Conservation (phyloP, 2,113 vertebrate genomes). For the Vireo altiloquus region DNA sequence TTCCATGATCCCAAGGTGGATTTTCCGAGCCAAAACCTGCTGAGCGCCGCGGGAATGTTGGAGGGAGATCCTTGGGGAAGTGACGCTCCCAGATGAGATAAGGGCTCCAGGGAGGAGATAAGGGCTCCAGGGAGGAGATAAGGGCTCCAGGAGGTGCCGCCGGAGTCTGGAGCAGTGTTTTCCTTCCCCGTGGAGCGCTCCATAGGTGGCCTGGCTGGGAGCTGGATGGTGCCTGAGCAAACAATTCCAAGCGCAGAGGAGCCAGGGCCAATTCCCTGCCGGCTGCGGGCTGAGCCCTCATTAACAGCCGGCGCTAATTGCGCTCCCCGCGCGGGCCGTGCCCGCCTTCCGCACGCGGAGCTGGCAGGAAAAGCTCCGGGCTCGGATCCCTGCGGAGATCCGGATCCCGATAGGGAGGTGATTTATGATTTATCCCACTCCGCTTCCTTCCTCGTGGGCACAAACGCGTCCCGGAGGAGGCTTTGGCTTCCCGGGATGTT, state of each 20-base stretch:
- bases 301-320: constrained; percentile 44
- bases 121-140: not conserved
- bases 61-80: not conserved
- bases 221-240: not conserved
- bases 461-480: not conserved
- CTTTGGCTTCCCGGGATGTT: not conserved
- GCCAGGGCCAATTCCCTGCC: constrained; percentile 41
- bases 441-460: constrained; percentile 34
- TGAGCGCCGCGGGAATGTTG: not conserved
- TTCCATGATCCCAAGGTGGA: fast-evolving
- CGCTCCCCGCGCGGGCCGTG: not conserved
- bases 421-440: constrained; percentile 52
- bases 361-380: constrained; percentile 24
- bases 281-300: not conserved
- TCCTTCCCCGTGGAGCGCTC: not conserved
- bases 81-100: not conserved
- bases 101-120: not conserved
- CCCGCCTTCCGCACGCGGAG: not conserved
- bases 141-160: not conserved
- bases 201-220: not conserved
- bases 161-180: not conserved
- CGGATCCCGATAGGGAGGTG: not conserved
- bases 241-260: not conserved
- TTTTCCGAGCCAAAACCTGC: not conserved
- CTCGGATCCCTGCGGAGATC: constrained; percentile 15